These are phyloP conservation scores for Phenganax stokvisi DNA, from an alignment of 92 coral and sea anemone genomes.

Conservation along the genomic window DNA sequence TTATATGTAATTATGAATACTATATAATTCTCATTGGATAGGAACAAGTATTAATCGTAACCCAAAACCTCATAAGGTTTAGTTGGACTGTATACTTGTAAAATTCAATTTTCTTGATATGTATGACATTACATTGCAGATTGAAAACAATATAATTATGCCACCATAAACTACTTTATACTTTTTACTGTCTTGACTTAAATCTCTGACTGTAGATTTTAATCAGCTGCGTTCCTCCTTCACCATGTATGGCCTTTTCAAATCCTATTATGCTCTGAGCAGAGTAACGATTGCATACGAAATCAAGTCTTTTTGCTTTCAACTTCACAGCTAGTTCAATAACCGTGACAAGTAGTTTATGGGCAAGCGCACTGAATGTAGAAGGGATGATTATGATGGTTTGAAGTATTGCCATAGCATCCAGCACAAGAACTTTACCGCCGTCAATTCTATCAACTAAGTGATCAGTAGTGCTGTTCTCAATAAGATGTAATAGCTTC, in stretches of 20 bases:
- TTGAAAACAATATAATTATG: too few species aligned
- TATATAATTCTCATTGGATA: too few species aligned
- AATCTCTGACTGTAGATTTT: background rate
- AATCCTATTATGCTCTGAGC: slow-evolving; percentile 1
- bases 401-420: slow-evolving; percentile 24
- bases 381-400: background rate
- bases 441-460: slow-evolving; percentile 15
- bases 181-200: too few species aligned
- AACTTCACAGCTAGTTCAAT: slow-evolving; percentile 8
- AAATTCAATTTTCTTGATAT: too few species aligned
- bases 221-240: slow-evolving; percentile 17
- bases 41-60: too few species aligned
- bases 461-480: background rate
- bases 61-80: too few species aligned
- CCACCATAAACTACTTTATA: too few species aligned
- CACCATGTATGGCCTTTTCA: slow-evolving; percentile 1
- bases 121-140: too few species aligned
- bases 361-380: slow-evolving; percentile 10
- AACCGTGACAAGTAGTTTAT: slow-evolving; percentile 2
- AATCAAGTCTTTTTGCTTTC: slow-evolving; percentile 1
- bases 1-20: background rate
- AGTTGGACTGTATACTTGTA: too few species aligned
- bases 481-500: background rate
- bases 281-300: slow-evolving; percentile 5
- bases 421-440: slow-evolving; percentile 1